phyloP scores from a whole-genome alignment of 2,113 vertebrate genomes.

The Trochalopteron elliotii region DNA sequence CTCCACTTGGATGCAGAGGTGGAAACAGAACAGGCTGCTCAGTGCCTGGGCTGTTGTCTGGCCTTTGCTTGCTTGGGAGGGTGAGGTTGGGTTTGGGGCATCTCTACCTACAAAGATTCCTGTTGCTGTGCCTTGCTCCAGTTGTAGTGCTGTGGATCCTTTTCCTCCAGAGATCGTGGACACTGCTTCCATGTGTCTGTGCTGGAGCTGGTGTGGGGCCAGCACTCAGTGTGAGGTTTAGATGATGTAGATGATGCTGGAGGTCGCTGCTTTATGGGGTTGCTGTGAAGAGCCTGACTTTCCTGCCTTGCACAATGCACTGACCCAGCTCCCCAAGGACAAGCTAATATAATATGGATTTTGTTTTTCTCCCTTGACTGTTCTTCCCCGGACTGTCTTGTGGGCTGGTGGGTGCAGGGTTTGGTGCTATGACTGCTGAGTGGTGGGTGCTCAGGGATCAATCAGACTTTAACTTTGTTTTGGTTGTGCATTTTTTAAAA shows the following conservation, averaged over 20 bases:
- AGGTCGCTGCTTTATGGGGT: accelerated
- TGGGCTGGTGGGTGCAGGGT: background rate
- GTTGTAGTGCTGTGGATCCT: background rate
- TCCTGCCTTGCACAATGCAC: background rate
- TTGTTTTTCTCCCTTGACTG: background rate
- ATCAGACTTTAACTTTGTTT: background rate
- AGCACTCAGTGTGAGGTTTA: accelerated
- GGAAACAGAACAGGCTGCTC: background rate
- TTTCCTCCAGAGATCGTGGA: background rate
- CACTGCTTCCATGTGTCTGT: accelerated
- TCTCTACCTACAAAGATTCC: background rate
- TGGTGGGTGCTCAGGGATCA: background rate
- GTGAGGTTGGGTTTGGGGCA: background rate
- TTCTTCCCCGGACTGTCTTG: background rate
- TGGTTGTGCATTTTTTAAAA: background rate
- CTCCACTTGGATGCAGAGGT: background rate
- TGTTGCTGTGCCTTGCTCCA: background rate
- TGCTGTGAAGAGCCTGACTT: background rate
- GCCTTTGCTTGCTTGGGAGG: background rate
- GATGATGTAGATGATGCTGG: background rate
- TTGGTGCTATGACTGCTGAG: background rate
- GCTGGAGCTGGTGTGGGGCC: accelerated
- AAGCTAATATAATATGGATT: background rate
- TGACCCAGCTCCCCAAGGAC: background rate
- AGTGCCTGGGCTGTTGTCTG: background rate